Conservation (phyloP, 2,888 invertebrate species). For the Calliopum simillimum region DNA sequence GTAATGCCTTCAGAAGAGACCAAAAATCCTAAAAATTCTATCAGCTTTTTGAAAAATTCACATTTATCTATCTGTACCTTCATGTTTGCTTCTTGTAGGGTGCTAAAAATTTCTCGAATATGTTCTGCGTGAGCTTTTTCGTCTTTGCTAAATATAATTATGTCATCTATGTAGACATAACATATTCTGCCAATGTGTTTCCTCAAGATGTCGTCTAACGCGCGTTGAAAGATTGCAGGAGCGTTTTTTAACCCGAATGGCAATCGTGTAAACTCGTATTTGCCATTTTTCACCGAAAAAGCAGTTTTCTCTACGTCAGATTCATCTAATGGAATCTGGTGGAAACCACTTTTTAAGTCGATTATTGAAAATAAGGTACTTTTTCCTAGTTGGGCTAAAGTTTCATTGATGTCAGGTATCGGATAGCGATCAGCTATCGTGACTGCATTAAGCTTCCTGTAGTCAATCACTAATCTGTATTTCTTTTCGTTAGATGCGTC, state of each 20-base stretch:
- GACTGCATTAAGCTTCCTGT: slow-evolving; percentile 23
- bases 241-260: slow-evolving; percentile 42
- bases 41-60: slow-evolving; percentile 20
- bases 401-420: slow-evolving; percentile 33
- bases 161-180: slow-evolving; percentile 39
- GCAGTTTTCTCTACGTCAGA: slow-evolving; percentile 34
- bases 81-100: slow-evolving; percentile 34
- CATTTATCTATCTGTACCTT: slow-evolving; percentile 35
- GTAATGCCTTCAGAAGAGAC: slow-evolving; percentile 22
- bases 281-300: slow-evolving; percentile 35
- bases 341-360: no score
- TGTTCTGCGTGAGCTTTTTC: slow-evolving; percentile 32
- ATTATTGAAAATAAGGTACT: no score
- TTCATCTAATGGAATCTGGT: slow-evolving; percentile 35
- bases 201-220: slow-evolving; percentile 23
- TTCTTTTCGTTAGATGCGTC: slow-evolving; percentile 18
- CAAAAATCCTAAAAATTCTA: slow-evolving; percentile 28
- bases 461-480: slow-evolving; percentile 21
- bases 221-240: slow-evolving; percentile 37
- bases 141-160: slow-evolving; percentile 36
- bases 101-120: slow-evolving; percentile 25
- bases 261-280: slow-evolving; percentile 34
- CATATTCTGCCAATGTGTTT: slow-evolving; percentile 20
- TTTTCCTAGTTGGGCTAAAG: slow-evolving; percentile 30
- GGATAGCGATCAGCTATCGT: slow-evolving; percentile 37